A percentile compares a stretch with the other conserved stretches of the same genome.
Conservation (phyloP, 1,140 invertebrate species). For the Caenorhabditis remanei region DNA sequence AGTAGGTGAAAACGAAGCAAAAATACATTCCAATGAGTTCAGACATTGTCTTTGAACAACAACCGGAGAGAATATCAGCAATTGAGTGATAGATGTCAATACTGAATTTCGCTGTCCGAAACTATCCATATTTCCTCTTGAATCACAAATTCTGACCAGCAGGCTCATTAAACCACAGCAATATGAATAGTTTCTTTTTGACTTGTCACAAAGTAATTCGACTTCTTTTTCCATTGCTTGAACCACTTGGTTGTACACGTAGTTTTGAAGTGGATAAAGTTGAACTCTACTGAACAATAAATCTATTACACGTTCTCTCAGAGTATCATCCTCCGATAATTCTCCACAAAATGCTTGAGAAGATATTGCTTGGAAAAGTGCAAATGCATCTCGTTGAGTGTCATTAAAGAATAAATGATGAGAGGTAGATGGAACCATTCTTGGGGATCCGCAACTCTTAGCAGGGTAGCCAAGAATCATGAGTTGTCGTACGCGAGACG, state of each 20-base stretch:
- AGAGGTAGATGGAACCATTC: conserved; percentile 79
- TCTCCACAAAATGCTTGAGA: conserved; percentile 75
- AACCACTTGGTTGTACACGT: conserved; percentile 75
- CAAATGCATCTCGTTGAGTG: conserved; percentile 75
- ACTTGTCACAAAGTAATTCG: conserved; percentile 67
- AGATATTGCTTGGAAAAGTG: conserved; percentile 75
- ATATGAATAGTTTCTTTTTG: conserved; percentile 75
- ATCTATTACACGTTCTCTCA: conserved; percentile 75
- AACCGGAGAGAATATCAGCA: conserved; percentile 63
- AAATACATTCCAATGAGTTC: conserved; percentile 69
- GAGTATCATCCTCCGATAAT: conserved; percentile 72
- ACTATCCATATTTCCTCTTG: conserved; percentile 45
- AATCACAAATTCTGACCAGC: conserved; percentile 71
- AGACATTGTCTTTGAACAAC: conserved; percentile 71
- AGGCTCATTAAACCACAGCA: conserved; percentile 74
- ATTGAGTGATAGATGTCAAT: conserved; percentile 56
- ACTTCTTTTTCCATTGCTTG: conserved; percentile 70
- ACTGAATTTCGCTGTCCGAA: conserved; percentile 52
- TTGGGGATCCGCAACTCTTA: conserved; percentile 65
- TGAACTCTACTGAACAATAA: conserved; percentile 74
- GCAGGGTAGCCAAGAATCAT: conserved; percentile 45
- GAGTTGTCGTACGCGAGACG: conserved; percentile 89
- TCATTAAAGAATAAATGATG: conserved; percentile 74
- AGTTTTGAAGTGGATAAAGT: conserved; percentile 76
- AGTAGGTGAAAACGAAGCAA: conserved; percentile 71